Percentiles rank a stretch among this genome's conserved stretches.
phyloP scores from a whole-genome alignment of 1,140 invertebrate species.

The Nylanderia fulva region DNA sequence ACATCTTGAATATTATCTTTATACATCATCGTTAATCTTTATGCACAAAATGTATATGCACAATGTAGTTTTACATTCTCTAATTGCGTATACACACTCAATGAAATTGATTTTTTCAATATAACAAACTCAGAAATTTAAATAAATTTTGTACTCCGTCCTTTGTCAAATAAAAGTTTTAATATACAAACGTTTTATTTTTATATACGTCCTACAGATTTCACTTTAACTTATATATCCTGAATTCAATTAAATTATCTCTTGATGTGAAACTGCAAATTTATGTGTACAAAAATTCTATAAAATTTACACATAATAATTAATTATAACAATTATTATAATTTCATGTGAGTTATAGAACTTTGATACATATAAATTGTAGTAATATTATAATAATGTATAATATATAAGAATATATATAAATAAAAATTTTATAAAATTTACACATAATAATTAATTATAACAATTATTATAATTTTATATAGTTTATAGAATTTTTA shows the following conservation, averaged over 20 bases:
- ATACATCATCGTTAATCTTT: not conserved
- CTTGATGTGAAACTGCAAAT: not conserved
- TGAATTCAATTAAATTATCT: constrained; percentile 5
- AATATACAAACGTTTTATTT: not conserved
- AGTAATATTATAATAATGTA: too few species aligned
- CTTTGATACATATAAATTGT: too few species aligned
- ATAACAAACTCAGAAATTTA: not conserved
- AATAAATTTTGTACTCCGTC: not conserved
- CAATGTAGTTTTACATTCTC: not conserved
- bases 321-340: too few species aligned
- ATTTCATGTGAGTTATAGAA: too few species aligned
- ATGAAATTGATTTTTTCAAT: not conserved
- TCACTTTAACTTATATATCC: constrained; percentile 16
- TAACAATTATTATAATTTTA: too few species aligned
- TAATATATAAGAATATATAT: too few species aligned
- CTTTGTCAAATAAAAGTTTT: constrained; percentile 30
- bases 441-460: too few species aligned
- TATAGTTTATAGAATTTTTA: too few species aligned
- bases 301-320: too few species aligned
- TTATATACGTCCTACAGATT: not conserved
- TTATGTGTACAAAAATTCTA: not conserved
- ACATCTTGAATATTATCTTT: not conserved
- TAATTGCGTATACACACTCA: not conserved
- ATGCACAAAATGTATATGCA: constrained; percentile 5
- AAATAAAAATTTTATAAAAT: too few species aligned